Conservation (phyloP, 1,140 invertebrate species). For the Philopotamus ludificatus region DNA sequence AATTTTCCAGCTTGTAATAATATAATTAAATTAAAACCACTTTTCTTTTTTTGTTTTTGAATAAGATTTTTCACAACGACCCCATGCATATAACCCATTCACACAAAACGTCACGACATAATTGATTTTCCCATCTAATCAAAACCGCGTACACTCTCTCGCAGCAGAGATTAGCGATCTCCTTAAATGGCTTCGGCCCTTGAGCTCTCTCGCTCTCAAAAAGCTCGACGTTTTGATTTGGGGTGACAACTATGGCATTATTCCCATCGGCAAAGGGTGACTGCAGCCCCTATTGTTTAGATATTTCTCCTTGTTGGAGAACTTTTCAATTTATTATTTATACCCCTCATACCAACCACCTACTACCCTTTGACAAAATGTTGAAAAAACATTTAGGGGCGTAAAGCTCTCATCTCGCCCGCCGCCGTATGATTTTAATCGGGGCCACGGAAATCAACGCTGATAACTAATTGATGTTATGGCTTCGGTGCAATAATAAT, state of each 20-base stretch:
- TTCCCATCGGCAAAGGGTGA: slow-evolving; percentile 30
- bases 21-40: too few species aligned
- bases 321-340: slow-evolving; percentile 42
- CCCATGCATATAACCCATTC: too few species aligned
- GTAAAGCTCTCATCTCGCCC: slow-evolving; percentile 12
- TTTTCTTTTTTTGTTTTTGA: too few species aligned
- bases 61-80: too few species aligned
- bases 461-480: slow-evolving; percentile 39
- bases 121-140: neutral
- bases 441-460: slow-evolving; percentile 27
- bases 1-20: too few species aligned
- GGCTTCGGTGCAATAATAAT: slow-evolving; percentile 24
- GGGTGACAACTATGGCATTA: slow-evolving; percentile 39
- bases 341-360: slow-evolving; percentile 37
- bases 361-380: slow-evolving; percentile 36
- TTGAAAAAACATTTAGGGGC: slow-evolving; percentile 33
- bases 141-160: slow-evolving; percentile 9
- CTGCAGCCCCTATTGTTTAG: slow-evolving; percentile 36
- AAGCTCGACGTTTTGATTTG: slow-evolving; percentile 31
- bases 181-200: slow-evolving; percentile 13
- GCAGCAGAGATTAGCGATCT: slow-evolving; percentile 16
- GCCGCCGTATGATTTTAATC: slow-evolving; percentile 23
- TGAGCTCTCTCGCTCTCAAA: slow-evolving; percentile 1
- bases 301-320: slow-evolving; percentile 30
- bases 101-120: too few species aligned